Evolutionary conservation across 2,113 vertebrate genomes (phyloP).

Genomic region (Indicator indicator): DNA sequence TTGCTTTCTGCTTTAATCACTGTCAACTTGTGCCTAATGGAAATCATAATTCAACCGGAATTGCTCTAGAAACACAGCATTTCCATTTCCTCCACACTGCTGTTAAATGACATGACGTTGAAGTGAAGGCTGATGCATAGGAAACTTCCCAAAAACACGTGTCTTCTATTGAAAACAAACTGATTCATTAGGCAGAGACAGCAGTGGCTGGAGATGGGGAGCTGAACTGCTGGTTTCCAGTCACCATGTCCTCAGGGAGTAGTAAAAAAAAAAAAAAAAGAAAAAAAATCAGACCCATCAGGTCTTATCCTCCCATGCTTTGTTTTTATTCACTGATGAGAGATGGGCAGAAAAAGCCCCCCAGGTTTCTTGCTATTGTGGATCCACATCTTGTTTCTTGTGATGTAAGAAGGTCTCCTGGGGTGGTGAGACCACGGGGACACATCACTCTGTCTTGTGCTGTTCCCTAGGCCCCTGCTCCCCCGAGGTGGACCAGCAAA

Average conservation of each 20-base stretch:
- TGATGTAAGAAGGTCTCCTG: not conserved
- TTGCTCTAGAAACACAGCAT: not conserved
- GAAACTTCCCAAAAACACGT: not conserved
- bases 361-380: not conserved
- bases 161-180: not conserved
- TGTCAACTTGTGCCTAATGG: not conserved
- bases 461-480: not conserved
- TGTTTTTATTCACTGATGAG: not conserved
- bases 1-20: not conserved
- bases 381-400: not conserved
- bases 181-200: not conserved
- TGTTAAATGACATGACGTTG: accelerated
- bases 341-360: not conserved
- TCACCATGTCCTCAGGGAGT: not conserved
- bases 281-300: not conserved
- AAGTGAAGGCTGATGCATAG: not conserved
- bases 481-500: not conserved
- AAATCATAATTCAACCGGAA: not conserved
- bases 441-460: not conserved
- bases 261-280: too few relatives aligned
- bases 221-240: not conserved
- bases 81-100: not conserved
- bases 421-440: not conserved
- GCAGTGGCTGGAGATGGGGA: not conserved
- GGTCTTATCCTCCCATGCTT: not conserved